Base-by-base conservation (phyloP, 2,888 invertebrate genomes). In the Heteromurus nitidus region DNA sequence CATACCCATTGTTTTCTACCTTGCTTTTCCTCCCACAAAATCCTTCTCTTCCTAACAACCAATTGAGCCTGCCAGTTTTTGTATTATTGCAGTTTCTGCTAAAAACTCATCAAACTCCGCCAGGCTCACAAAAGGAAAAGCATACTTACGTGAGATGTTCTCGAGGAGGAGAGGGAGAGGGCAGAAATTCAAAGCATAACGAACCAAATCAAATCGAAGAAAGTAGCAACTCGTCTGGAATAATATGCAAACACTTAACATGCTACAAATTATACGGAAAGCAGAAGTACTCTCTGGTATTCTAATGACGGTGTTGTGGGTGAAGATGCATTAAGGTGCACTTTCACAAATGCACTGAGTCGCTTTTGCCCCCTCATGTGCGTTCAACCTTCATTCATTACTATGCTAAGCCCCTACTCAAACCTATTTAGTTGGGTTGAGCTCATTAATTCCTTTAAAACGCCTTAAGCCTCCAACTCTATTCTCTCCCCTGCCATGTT, bases 371-470 rank as follows among this genome's bases (percentile, higher is more conserved):
- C 13, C 36, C 36, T 36, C 36, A 24, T 24, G 53, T 28, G 42
- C 53, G 67, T 65, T 20, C 74, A 58, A 31, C 60, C 76, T 69
- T 69, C 60, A 76, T 69, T 55, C 24, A 55, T 55, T 69, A 76
- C 18, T 62, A 76, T 76, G 76, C 69, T 62, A 76, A 76, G 62
- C 68, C 50, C 30, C 58, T 69, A 62, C 68, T 76, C 76, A 75
- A 75, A 67, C 67, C 75, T 75, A 75, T 75, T 69, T 76, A 60
- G 76, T 60, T 68, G 62, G 58, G 68, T 76, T 68, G 76, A 76
- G 76, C 76, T 76, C 75, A 76, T 76, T 76, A 76, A 76, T 76
- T 76, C 75, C 68, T 60, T 76, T 76, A 76, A 76, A 76, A 55
- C 75, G 75, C 75, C 60, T 47, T 76, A 68, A 76, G 75, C 75